Conservation (phyloP, 2,888 invertebrate genomes). For the Diaphora mendica region DNA sequence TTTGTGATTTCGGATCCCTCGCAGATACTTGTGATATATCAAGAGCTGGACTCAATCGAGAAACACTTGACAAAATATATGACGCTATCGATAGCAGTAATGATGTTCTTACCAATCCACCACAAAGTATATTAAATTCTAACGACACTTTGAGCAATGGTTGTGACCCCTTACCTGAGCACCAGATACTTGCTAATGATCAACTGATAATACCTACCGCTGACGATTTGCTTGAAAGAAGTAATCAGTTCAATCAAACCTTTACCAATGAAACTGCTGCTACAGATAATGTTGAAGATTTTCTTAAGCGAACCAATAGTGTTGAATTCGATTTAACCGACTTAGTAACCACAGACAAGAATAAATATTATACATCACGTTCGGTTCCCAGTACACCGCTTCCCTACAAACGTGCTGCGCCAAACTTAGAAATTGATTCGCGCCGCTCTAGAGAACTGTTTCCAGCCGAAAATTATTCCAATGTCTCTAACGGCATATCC, state of each 20-base stretch:
- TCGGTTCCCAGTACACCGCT: slow-evolving; percentile 90
- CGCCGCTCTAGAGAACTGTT: slow-evolving; percentile 75
- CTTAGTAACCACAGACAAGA: slow-evolving; percentile 72
- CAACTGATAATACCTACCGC: slow-evolving; percentile 77
- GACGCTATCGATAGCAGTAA: slow-evolving; percentile 87
- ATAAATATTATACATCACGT: slow-evolving; percentile 86
- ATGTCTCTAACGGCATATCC: slow-evolving; percentile 81
- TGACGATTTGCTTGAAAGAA: slow-evolving; percentile 70
- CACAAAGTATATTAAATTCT: slow-evolving; percentile 68
- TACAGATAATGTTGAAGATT: slow-evolving; percentile 77
- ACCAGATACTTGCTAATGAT: slow-evolving; percentile 73
- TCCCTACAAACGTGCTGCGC: slow-evolving; percentile 80
- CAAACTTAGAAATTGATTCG: slow-evolving; percentile 75
- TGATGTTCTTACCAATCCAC: slow-evolving; percentile 73
- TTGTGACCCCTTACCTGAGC: slow-evolving; percentile 75
- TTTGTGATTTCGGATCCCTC: slow-evolving; percentile 89
- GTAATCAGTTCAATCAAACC: slow-evolving; percentile 69
- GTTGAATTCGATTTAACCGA: slow-evolving; percentile 80
- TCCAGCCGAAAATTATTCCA: slow-evolving; percentile 66
- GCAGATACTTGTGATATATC: slow-evolving; percentile 86
- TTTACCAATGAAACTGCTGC: slow-evolving; percentile 65
- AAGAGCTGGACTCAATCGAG: slow-evolving; percentile 83
- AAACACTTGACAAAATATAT: slow-evolving; percentile 89
- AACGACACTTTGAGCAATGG: slow-evolving; percentile 72
- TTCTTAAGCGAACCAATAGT: slow-evolving; percentile 77